phyloP scores from a whole-genome alignment of 2,888 invertebrate genomes.

The Catocala nupta region DNA sequence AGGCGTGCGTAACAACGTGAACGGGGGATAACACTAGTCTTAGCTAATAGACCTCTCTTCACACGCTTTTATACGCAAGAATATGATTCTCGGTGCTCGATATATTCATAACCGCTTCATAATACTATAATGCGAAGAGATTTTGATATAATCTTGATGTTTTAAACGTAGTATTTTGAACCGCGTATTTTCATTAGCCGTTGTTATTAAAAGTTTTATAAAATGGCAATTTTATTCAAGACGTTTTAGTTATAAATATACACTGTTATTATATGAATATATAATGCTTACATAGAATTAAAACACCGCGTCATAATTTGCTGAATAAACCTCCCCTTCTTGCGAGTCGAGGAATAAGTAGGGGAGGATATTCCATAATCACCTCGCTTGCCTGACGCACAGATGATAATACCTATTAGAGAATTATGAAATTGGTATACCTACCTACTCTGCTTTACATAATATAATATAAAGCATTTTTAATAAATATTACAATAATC shows the following conservation, averaged over 20 bases:
- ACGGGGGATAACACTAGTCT: conserved; percentile 34
- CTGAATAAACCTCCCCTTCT: background rate
- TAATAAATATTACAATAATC: too few species aligned
- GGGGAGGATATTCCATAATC: conserved; percentile 6
- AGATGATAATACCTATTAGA: conserved; percentile 1
- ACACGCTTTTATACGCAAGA: conserved; percentile 21
- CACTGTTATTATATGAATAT: background rate
- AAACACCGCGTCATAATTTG: conserved; percentile 7
- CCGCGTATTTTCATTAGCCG: background rate
- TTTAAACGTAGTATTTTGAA: background rate
- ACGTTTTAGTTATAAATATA: too few species aligned
- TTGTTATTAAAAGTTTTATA: background rate
- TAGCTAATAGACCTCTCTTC: conserved; percentile 31
- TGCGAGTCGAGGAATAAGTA: background rate
- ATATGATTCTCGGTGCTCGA: conserved; percentile 22
- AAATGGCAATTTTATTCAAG: background rate
- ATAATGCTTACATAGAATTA: conserved; percentile 1
- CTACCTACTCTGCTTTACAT: too few species aligned
- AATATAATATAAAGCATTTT: too few species aligned
- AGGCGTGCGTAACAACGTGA: conserved; percentile 26
- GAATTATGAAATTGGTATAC: background rate
- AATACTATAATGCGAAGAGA: conserved; percentile 12
- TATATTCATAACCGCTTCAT: conserved; percentile 28
- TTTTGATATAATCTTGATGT: conserved; percentile 12
- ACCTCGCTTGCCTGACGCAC: conserved; percentile 3